Conservation (phyloP, 92 coral and sea anemone species). For the Metridium senile region DNA sequence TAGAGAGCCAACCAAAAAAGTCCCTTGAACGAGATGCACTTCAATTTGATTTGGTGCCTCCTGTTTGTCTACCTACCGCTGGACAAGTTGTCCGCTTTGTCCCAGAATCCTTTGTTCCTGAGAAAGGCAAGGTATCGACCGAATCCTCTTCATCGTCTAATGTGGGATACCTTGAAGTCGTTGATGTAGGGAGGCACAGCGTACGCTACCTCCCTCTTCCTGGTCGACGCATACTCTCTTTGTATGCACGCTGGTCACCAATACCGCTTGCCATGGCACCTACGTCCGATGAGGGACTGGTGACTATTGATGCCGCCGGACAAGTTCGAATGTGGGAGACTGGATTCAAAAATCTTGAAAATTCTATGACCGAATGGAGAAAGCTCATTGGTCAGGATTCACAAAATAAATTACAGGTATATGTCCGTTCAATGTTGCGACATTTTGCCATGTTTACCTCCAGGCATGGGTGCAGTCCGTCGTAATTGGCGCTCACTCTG, state of each 20-base stretch:
- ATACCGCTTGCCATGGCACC: slow-evolving; percentile 80
- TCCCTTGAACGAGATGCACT: background rate
- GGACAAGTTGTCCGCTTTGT: slow-evolving; percentile 91
- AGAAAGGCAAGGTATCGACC: slow-evolving; percentile 29
- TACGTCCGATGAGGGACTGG: slow-evolving; percentile 80
- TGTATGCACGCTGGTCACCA: slow-evolving; percentile 74
- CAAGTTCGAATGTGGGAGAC: slow-evolving; percentile 97
- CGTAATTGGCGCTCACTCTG: no score
- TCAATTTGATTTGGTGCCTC: slow-evolving; percentile 49
- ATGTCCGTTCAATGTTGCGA: background rate
- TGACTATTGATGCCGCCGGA: slow-evolving; percentile 86
- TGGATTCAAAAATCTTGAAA: slow-evolving; percentile 77
- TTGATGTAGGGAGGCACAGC: slow-evolving; percentile 70
- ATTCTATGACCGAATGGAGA: slow-evolving; percentile 88
- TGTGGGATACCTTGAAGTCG: slow-evolving; percentile 79
- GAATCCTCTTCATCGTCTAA: slow-evolving; percentile 23
- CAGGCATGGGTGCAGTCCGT: background rate
- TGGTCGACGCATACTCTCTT: slow-evolving; percentile 56
- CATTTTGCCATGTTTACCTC: background rate
- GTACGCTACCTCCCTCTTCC: slow-evolving; percentile 83
- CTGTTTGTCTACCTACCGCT: slow-evolving; percentile 72
- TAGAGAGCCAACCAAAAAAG: slow-evolving; percentile 15
- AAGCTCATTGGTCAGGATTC: slow-evolving; percentile 85
- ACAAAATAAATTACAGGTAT: slow-evolving; percentile 81
- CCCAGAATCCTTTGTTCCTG: slow-evolving; percentile 72